Evolutionary conservation across 2,888 invertebrate genomes (phyloP), one percentile per base, ranked within the genome.

Genomic region (Tenthredo notha): DNA sequence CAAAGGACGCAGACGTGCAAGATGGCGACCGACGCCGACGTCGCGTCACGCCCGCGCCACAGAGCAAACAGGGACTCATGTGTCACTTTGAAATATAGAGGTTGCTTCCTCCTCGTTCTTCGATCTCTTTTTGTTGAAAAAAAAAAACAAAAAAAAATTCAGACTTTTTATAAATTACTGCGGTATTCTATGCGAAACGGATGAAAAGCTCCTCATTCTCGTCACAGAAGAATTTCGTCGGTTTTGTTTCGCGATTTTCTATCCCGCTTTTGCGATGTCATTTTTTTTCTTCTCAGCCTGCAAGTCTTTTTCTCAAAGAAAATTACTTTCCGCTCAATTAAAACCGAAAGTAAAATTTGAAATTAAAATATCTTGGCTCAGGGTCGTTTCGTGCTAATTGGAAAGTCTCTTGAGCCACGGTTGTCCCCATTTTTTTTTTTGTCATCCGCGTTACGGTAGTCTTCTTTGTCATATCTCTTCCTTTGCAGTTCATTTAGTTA

Each of bases 1-100:
- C 91, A 91, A 89, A 91, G 90, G 91, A 93, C 92, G 92, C 92
- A 92, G 92, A 92, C 93, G 92, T 93, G 92, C 91, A 93, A 93
- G 92, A 92, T 92, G 92, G 92, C 92, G 89, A 85, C 88, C 86
- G 87, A 86, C 88, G 88, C 86, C 87, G 89, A 37, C 82, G 82
- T 85, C 80, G 85, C 80, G 85, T 85, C 85, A 85, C 85, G 85
- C 78, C 85, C 70, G 77, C 70, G 47, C 65, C 78, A 29, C 43
- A 54, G 47, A 80, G 82, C 43, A 47, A 85, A 85, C 80, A 85
- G 80, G 85, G 65, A 54, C 54, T 33, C 85, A 82, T 85, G 80
- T 78, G 37, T 37, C 37, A n/a, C 58, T n/a, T 33, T 12, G 37
- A 18, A 58, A 33, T 33, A 33, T 33, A 33, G 61, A 78, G 78